These are phyloP conservation scores for Neodontobutis hainanensis DNA, from an alignment of 2,113 vertebrate species.

Conservation along the genomic window DNA sequence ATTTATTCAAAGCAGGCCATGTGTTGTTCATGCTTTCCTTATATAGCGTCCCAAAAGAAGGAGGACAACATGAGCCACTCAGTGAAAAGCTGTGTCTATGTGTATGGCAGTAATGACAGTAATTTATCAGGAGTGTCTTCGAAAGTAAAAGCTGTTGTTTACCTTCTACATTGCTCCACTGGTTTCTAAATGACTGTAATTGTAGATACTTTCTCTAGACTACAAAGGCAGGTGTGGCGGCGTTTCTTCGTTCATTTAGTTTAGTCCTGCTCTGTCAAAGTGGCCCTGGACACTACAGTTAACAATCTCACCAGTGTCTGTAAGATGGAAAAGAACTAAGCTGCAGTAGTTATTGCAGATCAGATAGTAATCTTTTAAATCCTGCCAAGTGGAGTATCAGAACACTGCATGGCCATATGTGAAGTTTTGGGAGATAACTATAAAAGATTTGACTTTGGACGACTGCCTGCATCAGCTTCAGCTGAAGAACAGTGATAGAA, in stretches of 20 bases:
- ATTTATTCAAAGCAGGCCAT: too few species aligned
- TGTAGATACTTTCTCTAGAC: background rate
- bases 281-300: too few species aligned
- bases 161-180: background rate
- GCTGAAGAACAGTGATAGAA: background rate
- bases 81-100: background rate
- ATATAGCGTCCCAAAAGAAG: too few species aligned
- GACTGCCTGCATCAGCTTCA: background rate
- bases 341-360: background rate
- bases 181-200: background rate
- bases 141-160: background rate
- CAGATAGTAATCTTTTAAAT: background rate
- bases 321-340: background rate
- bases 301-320: background rate
- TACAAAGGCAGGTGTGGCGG: background rate
- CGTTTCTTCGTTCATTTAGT: too few species aligned
- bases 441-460: background rate
- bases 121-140: slow-evolving; percentile 1
- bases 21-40: too few species aligned
- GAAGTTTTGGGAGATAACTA: background rate
- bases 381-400: background rate
- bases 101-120: slow-evolving; percentile 1
- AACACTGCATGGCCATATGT: background rate
- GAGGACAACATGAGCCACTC: background rate
- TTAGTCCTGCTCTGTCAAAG: too few species aligned